Evolutionary conservation across 1,140 invertebrate species (phyloP), one percentile per base, ranked within the genome.

Genomic region (Neelides sp.): DNA sequence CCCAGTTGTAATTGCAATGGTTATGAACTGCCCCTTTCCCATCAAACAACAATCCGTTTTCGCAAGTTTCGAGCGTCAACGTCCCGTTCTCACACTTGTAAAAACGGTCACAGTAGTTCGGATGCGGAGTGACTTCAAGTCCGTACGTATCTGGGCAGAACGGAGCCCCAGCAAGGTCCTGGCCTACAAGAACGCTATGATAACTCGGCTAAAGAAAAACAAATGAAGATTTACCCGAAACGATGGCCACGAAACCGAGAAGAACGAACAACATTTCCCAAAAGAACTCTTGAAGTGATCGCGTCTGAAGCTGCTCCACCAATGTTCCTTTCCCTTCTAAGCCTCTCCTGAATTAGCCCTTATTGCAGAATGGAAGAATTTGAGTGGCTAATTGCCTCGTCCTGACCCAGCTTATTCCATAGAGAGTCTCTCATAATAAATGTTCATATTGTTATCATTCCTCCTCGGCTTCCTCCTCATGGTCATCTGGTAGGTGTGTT

Each of bases 1-100:
- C 86, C 88, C 89, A 93, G 68, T 89, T 73, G 70, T 92, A 93
- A 69, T 89, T 90, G 74, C 90, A 94, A 70, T 91, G 85, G 63
- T 92, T 80, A 70, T 91, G 80, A 0, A 88, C 82, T 2, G 77
- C 76, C 2, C 87, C 87, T 62, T 86, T 85, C 30, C 88, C 87
- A 61, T 90, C 86, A 64, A 87, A 93, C 2, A 93, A 71, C 12
- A 94, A 73, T 17, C 90, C 90, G 64, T 94, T 93, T 62, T 89
- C 88, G 64, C 89, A 94, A 15, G 79, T 80, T 67, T 92, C 89
- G 55, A 88, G 74, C 2, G 83, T 89, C 58, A 92, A 66, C 2
- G 87, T 89, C 23, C 89, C 89, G 64, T 93, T 93, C 7, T 79
- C 83, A 66, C 89, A 93, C 13, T 89, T 75, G 71, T 86, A 92